A percentile compares a stretch with the other conserved stretches of the same genome.
Conservation (phyloP, 2,888 invertebrate genomes). For the Branchipolynoe longqiensis region DNA sequence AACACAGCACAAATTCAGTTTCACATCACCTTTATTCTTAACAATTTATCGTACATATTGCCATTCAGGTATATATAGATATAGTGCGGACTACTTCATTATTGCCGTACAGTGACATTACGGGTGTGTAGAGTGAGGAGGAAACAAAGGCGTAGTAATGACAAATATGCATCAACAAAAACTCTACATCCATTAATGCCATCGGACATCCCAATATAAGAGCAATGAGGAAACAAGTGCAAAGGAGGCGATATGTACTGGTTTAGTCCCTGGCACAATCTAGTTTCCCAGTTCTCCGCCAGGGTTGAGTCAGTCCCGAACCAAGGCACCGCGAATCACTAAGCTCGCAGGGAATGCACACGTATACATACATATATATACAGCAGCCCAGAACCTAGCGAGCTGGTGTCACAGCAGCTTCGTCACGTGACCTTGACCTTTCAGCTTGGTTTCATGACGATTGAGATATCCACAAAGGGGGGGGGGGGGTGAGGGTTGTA, state of each 20-base stretch:
- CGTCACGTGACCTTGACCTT: too few relatives aligned
- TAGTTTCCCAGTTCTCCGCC: constrained; percentile 5
- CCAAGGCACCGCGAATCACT: constrained; percentile 33
- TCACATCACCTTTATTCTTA: constrained; percentile 39
- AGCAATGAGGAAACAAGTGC: constrained; percentile 3
- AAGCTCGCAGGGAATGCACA: constrained; percentile 21
- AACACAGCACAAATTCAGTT: neutral
- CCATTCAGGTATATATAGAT: constrained; percentile 1
- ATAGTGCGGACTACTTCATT: constrained; percentile 38
- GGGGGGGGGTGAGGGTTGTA: too few relatives aligned
- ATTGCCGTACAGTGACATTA: constrained; percentile 19
- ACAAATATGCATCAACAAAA: constrained; percentile 25
- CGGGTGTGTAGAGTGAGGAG: neutral
- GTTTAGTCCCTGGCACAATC: constrained; percentile 33
- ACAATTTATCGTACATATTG: constrained; percentile 46
- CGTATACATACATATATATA: too few relatives aligned
- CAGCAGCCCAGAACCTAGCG: too few relatives aligned
- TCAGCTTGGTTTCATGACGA: too few relatives aligned
- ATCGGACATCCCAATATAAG: neutral
- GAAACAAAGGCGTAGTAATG: neutral
- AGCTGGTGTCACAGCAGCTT: too few relatives aligned
- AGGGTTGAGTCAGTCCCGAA: constrained; percentile 13
- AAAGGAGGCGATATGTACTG: constrained; percentile 48
- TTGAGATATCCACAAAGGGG: too few relatives aligned
- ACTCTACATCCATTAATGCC: neutral